Base-by-base conservation (phyloP, 2,888 invertebrate species). In the Pachliopta kotzebuea region DNA sequence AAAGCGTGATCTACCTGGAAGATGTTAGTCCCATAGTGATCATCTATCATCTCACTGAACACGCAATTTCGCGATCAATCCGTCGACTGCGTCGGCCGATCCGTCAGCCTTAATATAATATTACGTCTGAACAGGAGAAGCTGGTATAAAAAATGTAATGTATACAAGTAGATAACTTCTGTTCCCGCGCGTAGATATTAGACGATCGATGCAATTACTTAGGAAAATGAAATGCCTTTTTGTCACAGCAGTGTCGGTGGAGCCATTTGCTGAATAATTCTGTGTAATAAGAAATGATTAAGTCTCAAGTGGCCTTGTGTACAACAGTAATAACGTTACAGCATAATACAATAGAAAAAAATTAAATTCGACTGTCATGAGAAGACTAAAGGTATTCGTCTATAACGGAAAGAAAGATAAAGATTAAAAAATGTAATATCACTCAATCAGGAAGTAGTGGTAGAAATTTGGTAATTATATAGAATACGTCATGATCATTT, bases 61-160 rank as follows among this genome's bases (percentile, higher is more conserved):
- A 81, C 79, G 81, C 81, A 83, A 85, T 81, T 80, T 78, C 76
- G 74, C 80, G 79, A 85, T 86, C 83, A 81, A 84, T 85, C 80
- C 76, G 74, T 68, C 74, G 77, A 70, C 73, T 71, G 71, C 68
- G 70, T 73, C 72, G 68, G 65, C 69, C 71, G 68, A 76, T 76
- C 73, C 66, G 71, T 78, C 77, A 76, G 73, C 54, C 54, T 53
- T 52, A 45, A 45, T 59, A 59, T 54, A 56, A 50, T 56, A 56
- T 55, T 45, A 63, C 54, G n/a, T 55, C 45, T 17, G 42, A 54
- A 57, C 56, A 54, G 53, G 24, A 23, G 26, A 26, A 42, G 31
- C 50, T 58, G 26, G 56, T 42, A 56, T 63, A 63, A 29, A 63
- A 63, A 62, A 62, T 42, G 20, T 52, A 23, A 52, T 26, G 42